These are phyloP conservation scores for Etheostoma spectabile DNA, from an alignment of 2,113 vertebrate genomes.

Conservation along the genomic window DNA sequence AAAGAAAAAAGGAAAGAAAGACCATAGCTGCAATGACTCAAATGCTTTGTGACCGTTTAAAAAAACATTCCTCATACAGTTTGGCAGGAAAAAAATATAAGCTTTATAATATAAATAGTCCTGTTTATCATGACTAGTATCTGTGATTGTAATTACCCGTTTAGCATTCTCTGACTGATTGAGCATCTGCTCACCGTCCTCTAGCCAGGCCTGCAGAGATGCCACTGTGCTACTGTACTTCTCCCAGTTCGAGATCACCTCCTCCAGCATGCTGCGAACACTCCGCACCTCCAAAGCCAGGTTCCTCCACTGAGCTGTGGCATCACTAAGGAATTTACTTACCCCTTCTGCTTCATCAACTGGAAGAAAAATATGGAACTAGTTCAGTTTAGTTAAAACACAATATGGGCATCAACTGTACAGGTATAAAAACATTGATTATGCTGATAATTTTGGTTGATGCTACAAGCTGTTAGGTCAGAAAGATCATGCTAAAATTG, in stretches of 20 bases:
- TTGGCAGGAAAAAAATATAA: not conserved
- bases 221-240: constrained; percentile 93
- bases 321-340: constrained; percentile 93
- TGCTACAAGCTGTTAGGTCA: constrained; percentile 20
- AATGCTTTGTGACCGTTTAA: not conserved
- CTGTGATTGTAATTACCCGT: constrained; percentile 84
- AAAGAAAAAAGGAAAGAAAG: constrained; percentile 72
- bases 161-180: constrained; percentile 92
- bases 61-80: not conserved
- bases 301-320: constrained; percentile 94
- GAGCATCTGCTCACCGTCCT: constrained; percentile 96
- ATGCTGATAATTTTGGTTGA: constrained; percentile 11
- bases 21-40: rapidly evolving
- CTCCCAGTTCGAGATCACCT: constrained; percentile 97
- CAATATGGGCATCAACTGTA: not conserved
- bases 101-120: not conserved
- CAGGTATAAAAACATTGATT: not conserved
- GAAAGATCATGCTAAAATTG: constrained; percentile 56
- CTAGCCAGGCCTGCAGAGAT: constrained; percentile 96
- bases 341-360: constrained; percentile 94
- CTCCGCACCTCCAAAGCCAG: constrained; percentile 95
- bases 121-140: not conserved
- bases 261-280: constrained; percentile 97
- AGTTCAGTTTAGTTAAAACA: constrained; percentile 11
- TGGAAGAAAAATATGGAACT: constrained; percentile 59